Percentiles rank a stretch among this genome's conserved stretches.
Conservation (phyloP, 2,113 vertebrate genomes). For the Corythaixoides concolor region DNA sequence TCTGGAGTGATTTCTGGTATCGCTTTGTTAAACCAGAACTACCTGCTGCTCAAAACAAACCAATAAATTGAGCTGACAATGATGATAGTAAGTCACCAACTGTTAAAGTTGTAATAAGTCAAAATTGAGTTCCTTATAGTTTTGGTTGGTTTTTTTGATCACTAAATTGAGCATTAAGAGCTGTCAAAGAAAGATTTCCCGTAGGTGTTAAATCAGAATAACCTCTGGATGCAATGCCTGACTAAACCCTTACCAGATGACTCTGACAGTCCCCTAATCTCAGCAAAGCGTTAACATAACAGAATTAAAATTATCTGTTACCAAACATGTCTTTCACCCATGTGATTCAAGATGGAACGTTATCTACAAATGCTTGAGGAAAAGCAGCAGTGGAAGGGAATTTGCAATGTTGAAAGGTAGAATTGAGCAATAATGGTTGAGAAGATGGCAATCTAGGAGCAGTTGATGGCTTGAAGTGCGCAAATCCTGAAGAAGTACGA, state of each 20-base stretch:
- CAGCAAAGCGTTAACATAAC: neutral
- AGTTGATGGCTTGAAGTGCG: neutral
- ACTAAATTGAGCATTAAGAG: neutral
- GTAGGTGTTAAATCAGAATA: constrained; percentile 9
- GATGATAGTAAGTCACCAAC: neutral
- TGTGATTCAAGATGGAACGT: neutral
- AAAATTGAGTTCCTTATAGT: neutral
- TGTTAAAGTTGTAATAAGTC: neutral
- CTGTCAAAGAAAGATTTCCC: neutral
- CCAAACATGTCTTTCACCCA: neutral
- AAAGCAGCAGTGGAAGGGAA: neutral
- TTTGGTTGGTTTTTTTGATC: neutral
- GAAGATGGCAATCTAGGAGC: neutral
- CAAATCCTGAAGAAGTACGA: neutral
- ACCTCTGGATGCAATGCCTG: neutral
- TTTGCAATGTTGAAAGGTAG: neutral
- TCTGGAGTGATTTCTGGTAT: neutral
- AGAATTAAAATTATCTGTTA: neutral
- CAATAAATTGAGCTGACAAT: neutral
- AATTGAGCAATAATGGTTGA: neutral
- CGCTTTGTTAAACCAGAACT: neutral
- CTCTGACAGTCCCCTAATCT: neutral
- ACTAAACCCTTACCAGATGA: neutral
- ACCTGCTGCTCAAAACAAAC: neutral
- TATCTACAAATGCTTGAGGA: neutral